A percentile compares a stretch with the other conserved stretches of the same genome.
These are phyloP conservation scores for Platichthys flesus DNA, from an alignment of 2,113 vertebrate species.

Conservation along the genomic window DNA sequence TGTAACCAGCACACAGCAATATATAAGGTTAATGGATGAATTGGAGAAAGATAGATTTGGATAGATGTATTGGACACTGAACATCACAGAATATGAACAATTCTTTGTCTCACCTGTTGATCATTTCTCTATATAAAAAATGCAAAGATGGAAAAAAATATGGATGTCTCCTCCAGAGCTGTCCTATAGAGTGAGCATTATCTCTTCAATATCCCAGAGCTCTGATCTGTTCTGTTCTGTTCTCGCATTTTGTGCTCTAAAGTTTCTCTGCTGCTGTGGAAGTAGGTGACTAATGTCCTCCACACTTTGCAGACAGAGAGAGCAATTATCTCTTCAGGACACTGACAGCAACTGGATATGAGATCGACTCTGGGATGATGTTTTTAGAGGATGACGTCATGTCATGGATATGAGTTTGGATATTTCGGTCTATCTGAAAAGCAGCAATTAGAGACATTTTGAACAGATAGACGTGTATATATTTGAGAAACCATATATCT, in stretches of 20 bases:
- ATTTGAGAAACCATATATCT: background rate
- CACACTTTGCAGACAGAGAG: slow-evolving; percentile 26
- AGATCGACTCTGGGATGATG: background rate
- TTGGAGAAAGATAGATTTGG: no score
- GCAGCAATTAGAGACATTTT: background rate
- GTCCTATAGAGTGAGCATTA: slow-evolving; percentile 28
- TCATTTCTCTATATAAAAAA: no score
- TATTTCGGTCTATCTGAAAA: background rate
- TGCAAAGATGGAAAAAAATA: no score
- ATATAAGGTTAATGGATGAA: no score
- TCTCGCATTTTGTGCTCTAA: slow-evolving; percentile 35
- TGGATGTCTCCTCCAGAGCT: slow-evolving; percentile 1
- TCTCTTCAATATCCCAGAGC: slow-evolving; percentile 33
- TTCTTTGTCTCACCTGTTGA: no score
- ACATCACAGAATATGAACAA: no score
- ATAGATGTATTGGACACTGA: no score
- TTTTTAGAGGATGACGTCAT: background rate
- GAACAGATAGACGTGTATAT: no score
- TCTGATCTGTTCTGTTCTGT: slow-evolving; percentile 28
- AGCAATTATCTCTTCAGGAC: slow-evolving; percentile 23
- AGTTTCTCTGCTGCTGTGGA: slow-evolving; percentile 31
- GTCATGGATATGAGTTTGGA: background rate
- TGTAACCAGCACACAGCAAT: no score
- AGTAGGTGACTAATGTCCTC: slow-evolving; percentile 43
- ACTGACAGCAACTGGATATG: background rate